Conservation (phyloP, 1,140 invertebrate species). For the Copidosoma floridanum region DNA sequence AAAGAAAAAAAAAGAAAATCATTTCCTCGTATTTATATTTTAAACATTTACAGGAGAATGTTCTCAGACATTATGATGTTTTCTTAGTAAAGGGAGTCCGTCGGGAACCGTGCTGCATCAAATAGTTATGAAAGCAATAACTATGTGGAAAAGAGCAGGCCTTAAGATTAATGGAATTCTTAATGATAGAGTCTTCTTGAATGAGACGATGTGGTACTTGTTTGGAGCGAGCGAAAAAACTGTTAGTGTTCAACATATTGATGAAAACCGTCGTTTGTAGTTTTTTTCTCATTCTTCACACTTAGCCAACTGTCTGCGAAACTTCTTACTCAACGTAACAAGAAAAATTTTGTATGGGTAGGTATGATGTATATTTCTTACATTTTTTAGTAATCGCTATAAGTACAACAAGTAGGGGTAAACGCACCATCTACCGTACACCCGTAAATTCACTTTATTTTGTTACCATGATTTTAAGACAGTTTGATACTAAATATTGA, state of each 20-base stretch:
- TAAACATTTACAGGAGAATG: conserved; percentile 32
- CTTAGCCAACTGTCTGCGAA: conserved; percentile 7
- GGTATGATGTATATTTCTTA: not conserved
- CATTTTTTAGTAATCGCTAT: not conserved
- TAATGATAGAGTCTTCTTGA: conserved; percentile 20
- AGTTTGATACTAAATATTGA: too few relatives aligned
- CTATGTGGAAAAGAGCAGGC: conserved; percentile 20
- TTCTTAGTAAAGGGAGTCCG: conserved; percentile 32
- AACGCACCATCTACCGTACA: too few relatives aligned
- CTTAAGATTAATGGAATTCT: conserved; percentile 20
- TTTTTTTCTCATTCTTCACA: conserved; percentile 22
- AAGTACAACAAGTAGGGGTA: not conserved
- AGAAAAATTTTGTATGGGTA: not conserved
- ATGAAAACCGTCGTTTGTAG: conserved; percentile 1
- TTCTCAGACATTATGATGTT: conserved; percentile 30
- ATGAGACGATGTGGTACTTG: conserved; percentile 21
- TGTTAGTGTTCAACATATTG: conserved; percentile 1
- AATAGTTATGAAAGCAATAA: conserved; percentile 20
- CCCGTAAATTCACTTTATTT: too few relatives aligned
- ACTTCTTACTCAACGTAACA: not conserved
- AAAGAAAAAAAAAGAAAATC: conserved; percentile 25
- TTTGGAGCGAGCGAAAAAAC: conserved; percentile 18
- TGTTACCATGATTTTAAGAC: too few relatives aligned
- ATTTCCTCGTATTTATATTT: conserved; percentile 30
- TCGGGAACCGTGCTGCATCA: conserved; percentile 27